Percentiles rank a stretch among this genome's conserved stretches.
Conservation (phyloP, 2,888 invertebrate genomes). For the Hesperia comma region DNA sequence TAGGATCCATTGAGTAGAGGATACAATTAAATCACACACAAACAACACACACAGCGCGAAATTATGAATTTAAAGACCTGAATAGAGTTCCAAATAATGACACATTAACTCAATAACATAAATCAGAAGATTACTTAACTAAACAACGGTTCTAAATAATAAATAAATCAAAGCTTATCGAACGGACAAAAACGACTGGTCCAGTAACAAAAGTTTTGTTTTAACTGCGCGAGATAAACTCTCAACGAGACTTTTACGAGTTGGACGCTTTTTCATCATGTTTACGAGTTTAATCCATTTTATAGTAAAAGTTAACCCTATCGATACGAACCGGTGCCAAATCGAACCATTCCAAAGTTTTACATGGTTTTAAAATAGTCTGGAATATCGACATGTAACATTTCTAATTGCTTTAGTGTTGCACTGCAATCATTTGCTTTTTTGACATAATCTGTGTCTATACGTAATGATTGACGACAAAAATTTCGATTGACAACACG, state of each 20-base stretch:
- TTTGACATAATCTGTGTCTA: no score
- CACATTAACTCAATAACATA: no score
- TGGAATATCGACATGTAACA: no score
- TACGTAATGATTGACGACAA: no score
- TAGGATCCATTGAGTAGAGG: no score
- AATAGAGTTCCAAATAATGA: no score
- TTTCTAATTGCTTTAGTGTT: no score
- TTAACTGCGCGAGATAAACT: not conserved
- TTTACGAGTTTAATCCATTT: constrained; percentile 1
- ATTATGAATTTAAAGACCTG: no score
- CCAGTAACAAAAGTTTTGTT: constrained; percentile 3
- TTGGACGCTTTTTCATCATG: constrained; percentile 7
- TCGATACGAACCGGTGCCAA: constrained; percentile 10
- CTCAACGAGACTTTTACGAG: constrained; percentile 7
- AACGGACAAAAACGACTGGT: not conserved
- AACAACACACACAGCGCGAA: no score
- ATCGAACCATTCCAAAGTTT: not conserved
- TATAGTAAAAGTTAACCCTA: constrained; percentile 18
- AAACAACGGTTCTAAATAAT: not conserved
- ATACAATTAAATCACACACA: no score
- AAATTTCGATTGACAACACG: no score
- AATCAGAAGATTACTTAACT: not conserved
- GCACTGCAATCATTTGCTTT: no score
- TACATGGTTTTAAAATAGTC: not conserved
- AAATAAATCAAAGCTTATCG: constrained; percentile 6